These are phyloP conservation scores for Lindbergichthys nudifrons DNA, from an alignment of 2,797 vertebrate species.

Conservation along the genomic window DNA sequence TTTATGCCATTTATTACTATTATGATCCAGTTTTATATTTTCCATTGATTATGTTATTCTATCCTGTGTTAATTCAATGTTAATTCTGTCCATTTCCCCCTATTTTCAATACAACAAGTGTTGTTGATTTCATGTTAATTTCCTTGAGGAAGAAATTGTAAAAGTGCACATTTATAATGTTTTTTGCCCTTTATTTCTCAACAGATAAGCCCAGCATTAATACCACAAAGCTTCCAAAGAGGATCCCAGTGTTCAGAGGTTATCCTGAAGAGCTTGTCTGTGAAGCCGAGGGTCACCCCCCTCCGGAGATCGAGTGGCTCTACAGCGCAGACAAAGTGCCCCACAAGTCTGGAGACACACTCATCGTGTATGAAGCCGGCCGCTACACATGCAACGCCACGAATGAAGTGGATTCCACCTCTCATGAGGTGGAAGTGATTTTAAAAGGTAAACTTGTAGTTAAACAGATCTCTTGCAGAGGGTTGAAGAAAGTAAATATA, in stretches of 20 bases:
- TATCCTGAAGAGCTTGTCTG: slow-evolving; percentile 75
- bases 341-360: background rate
- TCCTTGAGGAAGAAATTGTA: background rate
- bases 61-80: too few relatives aligned
- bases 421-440: slow-evolving; percentile 66
- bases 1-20: too few relatives aligned
- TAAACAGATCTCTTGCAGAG: background rate
- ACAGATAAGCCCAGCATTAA: slow-evolving; percentile 80
- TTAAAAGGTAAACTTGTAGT: slow-evolving; percentile 74
- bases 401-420: slow-evolving; percentile 45
- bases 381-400: slow-evolving; percentile 73
- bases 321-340: background rate
- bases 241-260: slow-evolving; percentile 76
- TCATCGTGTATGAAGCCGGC: slow-evolving; percentile 63
- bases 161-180: background rate
- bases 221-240: slow-evolving; percentile 56
- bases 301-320: slow-evolving; percentile 73
- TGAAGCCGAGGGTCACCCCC: slow-evolving; percentile 77
- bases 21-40: too few relatives aligned
- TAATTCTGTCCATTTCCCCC: too few relatives aligned
- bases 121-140: background rate
- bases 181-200: slow-evolving; percentile 17
- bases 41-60: too few relatives aligned
- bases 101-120: background rate
- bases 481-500: background rate